Conservation (phyloP, 1,140 invertebrate genomes). For the Mamestra configurata region DNA sequence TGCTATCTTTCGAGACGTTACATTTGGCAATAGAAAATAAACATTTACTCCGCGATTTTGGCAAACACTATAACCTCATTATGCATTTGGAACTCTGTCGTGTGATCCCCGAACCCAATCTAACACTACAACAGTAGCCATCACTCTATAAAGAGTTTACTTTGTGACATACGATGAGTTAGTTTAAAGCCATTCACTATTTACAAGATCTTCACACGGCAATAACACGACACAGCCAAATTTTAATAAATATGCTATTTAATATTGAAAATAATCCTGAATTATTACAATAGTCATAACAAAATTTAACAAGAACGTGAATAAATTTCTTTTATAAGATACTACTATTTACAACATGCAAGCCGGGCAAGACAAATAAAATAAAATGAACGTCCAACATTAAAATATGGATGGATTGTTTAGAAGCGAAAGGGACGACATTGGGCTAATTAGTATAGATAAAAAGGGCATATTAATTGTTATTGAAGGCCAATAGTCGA, state of each 20-base stretch:
- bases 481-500: conserved; percentile 65
- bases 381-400: conserved; percentile 79
- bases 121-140: conserved; percentile 62
- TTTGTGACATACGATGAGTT: conserved; percentile 75
- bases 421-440: conserved; percentile 79
- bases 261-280: conserved; percentile 64
- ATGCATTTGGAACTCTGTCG: conserved; percentile 53
- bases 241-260: conserved; percentile 65
- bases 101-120: conserved; percentile 54
- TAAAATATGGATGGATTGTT: conserved; percentile 81
- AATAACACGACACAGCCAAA: conserved; percentile 61
- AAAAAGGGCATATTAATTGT: conserved; percentile 65
- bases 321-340: conserved; percentile 74
- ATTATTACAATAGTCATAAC: conserved; percentile 79
- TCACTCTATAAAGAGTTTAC: conserved; percentile 60
- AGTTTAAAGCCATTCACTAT: conserved; percentile 68
- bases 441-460: conserved; percentile 57
- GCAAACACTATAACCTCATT: conserved; percentile 68
- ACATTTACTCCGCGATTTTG: conserved; percentile 74
- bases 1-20: conserved; percentile 78
- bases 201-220: conserved; percentile 65
- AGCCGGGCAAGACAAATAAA: conserved; percentile 82
- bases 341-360: conserved; percentile 85
- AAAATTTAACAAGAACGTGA: conserved; percentile 85
- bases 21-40: conserved; percentile 77